Conservation (phyloP, 2,888 invertebrate species). For the Drosophila rellima region DNA sequence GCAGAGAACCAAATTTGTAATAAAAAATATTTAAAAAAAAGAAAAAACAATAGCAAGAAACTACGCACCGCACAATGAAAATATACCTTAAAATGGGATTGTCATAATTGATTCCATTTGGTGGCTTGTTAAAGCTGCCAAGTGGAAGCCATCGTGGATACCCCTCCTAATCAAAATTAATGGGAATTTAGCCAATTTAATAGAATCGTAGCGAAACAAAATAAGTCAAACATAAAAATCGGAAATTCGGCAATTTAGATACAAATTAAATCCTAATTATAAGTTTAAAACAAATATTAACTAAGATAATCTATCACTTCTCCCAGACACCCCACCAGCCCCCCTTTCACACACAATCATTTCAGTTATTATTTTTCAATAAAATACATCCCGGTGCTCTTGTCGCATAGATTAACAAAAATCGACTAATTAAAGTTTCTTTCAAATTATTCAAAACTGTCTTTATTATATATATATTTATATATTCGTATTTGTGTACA, state of each 20-base stretch:
- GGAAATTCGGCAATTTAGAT: slow-evolving; percentile 54
- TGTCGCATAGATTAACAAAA: slow-evolving; percentile 49
- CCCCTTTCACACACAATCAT: slow-evolving; percentile 7
- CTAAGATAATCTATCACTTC: slow-evolving; percentile 54
- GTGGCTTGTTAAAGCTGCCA: background rate
- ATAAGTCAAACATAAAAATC: slow-evolving; percentile 15
- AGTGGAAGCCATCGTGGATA: slow-evolving; percentile 33
- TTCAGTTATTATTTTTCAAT: slow-evolving; percentile 23
- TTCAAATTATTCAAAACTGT: slow-evolving; percentile 67
- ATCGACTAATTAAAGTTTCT: slow-evolving; percentile 70
- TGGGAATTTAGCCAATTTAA: slow-evolving; percentile 75
- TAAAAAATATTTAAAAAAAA: slow-evolving; percentile 21
- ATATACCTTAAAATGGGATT: slow-evolving; percentile 43
- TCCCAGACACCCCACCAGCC: slow-evolving; percentile 21
- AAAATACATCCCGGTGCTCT: slow-evolving; percentile 32
- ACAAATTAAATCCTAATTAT: slow-evolving; percentile 55
- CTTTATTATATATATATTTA: slow-evolving; percentile 60
- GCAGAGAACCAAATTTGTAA: slow-evolving; percentile 78
- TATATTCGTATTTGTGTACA: slow-evolving; percentile 58
- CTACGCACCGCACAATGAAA: slow-evolving; percentile 74
- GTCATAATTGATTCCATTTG: slow-evolving; percentile 27
- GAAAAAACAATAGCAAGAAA: slow-evolving; percentile 45
- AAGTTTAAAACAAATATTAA: slow-evolving; percentile 49
- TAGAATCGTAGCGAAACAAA: slow-evolving; percentile 59
- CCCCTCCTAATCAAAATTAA: slow-evolving; percentile 38